Evolutionary conservation across 2,113 vertebrate genomes (phyloP), one percentile per base, ranked within the genome.

Genomic region (Megatriorchis doriae): DNA sequence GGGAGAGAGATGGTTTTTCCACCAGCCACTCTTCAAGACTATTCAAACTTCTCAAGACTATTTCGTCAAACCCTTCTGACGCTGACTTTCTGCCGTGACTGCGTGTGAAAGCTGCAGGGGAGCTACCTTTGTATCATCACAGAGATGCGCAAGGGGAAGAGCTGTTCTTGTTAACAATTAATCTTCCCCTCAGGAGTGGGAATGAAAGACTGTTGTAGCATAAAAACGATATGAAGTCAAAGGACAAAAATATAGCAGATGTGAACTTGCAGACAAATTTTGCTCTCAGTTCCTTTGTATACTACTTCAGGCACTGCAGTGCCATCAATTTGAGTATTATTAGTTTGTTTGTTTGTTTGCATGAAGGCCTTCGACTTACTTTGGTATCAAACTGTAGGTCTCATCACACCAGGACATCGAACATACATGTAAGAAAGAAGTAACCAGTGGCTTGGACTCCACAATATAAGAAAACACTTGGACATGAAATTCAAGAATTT

Each of bases 71-170:
- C 25, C 6, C 27, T 48, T 86, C 65, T 74, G 43, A 86, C 3
- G 5, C 7, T 26, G 48, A 36, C 52, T 86, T 86, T 84, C 36
- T 96, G 26, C 42, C 38, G 12, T 70, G 80, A 20, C 13, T 48
- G 19, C 0, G 1, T 62, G 32, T 61, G 62, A 81, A 86, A 81
- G 36, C 43, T 56, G 31, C 40, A 53, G 45, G 9, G 16, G 16
- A 84, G 25, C 7, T 73, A 22, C 27, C 53, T 56, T 68, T 77
- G 20, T 38, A 9, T 36, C 53, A 72, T 67, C 52, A 67, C 12
- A 77, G 67, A 63, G 8, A 31, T 7, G 21, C 0, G 0, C 0
- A 4, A 88, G 9, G 8, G 25, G 48, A 74, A 81, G 71, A 61
- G 53, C 1, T 2, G 52, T 26, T 80, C 48, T 58, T 52, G 10